Evolutionary conservation across 2,888 invertebrate species (phyloP).

Genomic region (Melipona beecheii): DNA sequence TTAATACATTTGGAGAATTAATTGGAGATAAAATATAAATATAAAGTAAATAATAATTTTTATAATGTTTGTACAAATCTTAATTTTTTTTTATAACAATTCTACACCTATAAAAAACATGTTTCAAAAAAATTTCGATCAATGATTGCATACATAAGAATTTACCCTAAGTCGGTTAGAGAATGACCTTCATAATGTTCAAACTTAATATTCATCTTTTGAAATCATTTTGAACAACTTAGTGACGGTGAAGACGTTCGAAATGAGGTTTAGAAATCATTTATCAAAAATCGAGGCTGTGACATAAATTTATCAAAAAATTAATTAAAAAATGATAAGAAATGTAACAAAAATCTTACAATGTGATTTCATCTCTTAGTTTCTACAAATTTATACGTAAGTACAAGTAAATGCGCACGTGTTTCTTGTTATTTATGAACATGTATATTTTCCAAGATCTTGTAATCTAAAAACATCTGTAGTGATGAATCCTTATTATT

Average conservation of each 20-base stretch:
- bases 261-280: neutral
- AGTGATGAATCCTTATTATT: neutral
- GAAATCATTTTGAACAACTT: neutral
- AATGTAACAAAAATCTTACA: neutral
- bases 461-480: slow-evolving; percentile 35
- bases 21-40: neutral
- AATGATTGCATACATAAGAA: slow-evolving; percentile 11
- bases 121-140: neutral
- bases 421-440: neutral
- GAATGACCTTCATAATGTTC: neutral
- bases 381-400: too few species aligned
- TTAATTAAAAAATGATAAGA: neutral
- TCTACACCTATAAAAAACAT: neutral
- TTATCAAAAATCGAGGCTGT: neutral
- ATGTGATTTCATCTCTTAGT: neutral
- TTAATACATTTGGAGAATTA: neutral
- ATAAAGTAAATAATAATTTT: neutral
- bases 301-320: neutral
- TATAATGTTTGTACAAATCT: neutral
- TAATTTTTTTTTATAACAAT: neutral
- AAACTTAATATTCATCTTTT: neutral
- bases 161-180: neutral
- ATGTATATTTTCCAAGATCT: neutral
- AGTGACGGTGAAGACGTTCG: neutral
- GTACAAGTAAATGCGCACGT: slow-evolving; percentile 3